Evolutionary conservation across 2,888 invertebrate genomes (phyloP).

Genomic region (Watsonalla cultraria): DNA sequence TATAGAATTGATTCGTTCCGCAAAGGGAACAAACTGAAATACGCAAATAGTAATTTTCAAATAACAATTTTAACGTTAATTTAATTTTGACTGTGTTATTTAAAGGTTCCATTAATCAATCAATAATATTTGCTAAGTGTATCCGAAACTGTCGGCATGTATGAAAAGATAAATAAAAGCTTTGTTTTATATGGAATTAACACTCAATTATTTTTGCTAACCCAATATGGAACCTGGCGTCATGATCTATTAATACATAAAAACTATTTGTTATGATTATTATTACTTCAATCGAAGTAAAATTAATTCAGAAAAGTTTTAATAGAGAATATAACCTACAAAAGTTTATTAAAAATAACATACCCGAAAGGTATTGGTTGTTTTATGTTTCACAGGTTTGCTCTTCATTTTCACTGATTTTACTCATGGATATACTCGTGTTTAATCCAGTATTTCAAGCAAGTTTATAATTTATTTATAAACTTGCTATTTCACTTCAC

Average conservation of each 20-base stretch:
- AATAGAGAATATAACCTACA: constrained; percentile 25
- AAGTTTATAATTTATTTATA: neutral
- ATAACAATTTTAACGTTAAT: neutral
- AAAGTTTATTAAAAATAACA: constrained; percentile 23
- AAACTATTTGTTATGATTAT: too few relatives aligned
- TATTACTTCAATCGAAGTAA: neutral
- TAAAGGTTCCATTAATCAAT: neutral
- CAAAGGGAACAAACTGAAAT: constrained; percentile 90
- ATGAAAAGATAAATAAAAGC: too few relatives aligned
- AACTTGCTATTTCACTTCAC: too few relatives aligned
- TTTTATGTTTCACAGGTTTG: constrained; percentile 85
- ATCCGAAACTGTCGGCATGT: too few relatives aligned
- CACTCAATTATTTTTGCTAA: too few relatives aligned
- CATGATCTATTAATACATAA: too few relatives aligned
- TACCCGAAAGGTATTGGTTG: constrained; percentile 88
- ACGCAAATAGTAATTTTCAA: constrained; percentile 9
- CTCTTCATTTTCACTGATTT: constrained; percentile 79
- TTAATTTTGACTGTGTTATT: constrained; percentile 2
- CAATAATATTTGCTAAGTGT: neutral
- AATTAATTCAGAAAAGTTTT: neutral
- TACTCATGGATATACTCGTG: constrained; percentile 1
- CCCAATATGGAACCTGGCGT: too few relatives aligned
- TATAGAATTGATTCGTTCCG: constrained; percentile 90
- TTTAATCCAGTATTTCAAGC: constrained; percentile 6
- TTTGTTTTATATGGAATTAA: too few relatives aligned